Base-by-base conservation (phyloP, 1,140 invertebrate genomes). In the Stegodyphus dumicola region DNA sequence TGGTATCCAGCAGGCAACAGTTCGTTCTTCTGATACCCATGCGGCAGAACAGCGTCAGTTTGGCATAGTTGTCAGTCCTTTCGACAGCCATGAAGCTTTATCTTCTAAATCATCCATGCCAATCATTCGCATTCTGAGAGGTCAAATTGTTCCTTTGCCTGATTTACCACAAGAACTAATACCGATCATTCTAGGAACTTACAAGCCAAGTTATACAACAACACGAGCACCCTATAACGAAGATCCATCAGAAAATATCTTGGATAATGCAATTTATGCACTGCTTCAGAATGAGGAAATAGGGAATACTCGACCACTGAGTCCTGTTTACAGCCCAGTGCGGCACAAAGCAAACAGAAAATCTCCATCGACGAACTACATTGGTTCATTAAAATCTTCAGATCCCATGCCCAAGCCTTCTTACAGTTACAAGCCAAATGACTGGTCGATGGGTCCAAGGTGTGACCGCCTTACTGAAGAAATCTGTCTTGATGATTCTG, bases 381-480 rank as follows among this genome's bases (percentile, higher is more conserved):
- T 86, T 33, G 84, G 84, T 13, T 86, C 84, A 71, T 5, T 86
- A n/a, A 86, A 86, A 60, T 49, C 73, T 10, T 75, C 70, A 0
- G 84, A 86, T 6, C 75, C 69, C 7, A 6, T 53, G n/a, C 60
- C 18, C 48, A 78, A 54, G 11, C 56, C 75, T 13, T 78, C 33
- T 9, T 56, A 49, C 13, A 51, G n/a, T 18, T 77, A 52, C 18
- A 77, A 70, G 15, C 81, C 81, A 51, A 10, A 79, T 3, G 75
- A 86, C 9, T 86, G 84, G 84, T 71, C 67, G 4, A 6, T 74
- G 3, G 84, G 76, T 6, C 88, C 88, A 6, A 91, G 93, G 80
- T 95, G 95, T 88, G 94, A 94, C 87, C 92, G 94, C 77, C 95
- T 95, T 89, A 93, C 94, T 1, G 94, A 94, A 88, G 94, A 93